phyloP scores from a whole-genome alignment of 2,888 invertebrate species.

The Thalpophila matura region DNA sequence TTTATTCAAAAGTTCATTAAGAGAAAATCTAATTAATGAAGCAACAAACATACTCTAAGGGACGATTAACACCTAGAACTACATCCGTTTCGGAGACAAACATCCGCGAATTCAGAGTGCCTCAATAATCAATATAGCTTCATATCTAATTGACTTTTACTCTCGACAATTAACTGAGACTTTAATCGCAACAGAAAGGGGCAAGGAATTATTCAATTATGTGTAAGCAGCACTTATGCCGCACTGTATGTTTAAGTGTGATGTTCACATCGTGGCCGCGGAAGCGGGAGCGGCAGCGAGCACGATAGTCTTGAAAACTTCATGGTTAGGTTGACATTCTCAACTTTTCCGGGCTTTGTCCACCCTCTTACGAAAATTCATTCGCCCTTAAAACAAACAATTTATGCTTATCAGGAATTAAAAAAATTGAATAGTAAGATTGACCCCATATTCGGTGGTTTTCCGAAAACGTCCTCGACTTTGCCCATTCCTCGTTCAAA shows the following conservation, averaged over 20 bases:
- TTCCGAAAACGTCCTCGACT: too few relatives aligned
- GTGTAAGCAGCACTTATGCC: slow-evolving; percentile 49
- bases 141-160: slow-evolving; percentile 79
- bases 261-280: background rate
- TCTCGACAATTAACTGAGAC: slow-evolving; percentile 77
- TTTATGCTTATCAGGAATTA: too few relatives aligned
- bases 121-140: slow-evolving; percentile 63
- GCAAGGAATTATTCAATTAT: slow-evolving; percentile 74
- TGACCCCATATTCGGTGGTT: too few relatives aligned
- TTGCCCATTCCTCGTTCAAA: too few relatives aligned
- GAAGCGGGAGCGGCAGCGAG: background rate
- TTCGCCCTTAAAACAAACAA: too few relatives aligned
- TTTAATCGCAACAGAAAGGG: slow-evolving; percentile 76
- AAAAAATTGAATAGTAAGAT: too few relatives aligned
- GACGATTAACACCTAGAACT: slow-evolving; percentile 30
- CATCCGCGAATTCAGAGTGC: slow-evolving; percentile 65
- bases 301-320: background rate
- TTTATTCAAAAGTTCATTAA: slow-evolving; percentile 2
- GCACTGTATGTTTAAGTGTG: slow-evolving; percentile 10
- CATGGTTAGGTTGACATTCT: too few relatives aligned
- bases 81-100: slow-evolving; percentile 46
- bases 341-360: too few relatives aligned
- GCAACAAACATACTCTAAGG: slow-evolving; percentile 11
- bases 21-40: slow-evolving; percentile 9
- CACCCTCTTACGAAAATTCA: too few relatives aligned